Percentiles rank a stretch among this genome's conserved stretches.
These are phyloP conservation scores for Cyclopterus lumpus DNA, from an alignment of 2,797 vertebrate genomes.

Conservation along the genomic window DNA sequence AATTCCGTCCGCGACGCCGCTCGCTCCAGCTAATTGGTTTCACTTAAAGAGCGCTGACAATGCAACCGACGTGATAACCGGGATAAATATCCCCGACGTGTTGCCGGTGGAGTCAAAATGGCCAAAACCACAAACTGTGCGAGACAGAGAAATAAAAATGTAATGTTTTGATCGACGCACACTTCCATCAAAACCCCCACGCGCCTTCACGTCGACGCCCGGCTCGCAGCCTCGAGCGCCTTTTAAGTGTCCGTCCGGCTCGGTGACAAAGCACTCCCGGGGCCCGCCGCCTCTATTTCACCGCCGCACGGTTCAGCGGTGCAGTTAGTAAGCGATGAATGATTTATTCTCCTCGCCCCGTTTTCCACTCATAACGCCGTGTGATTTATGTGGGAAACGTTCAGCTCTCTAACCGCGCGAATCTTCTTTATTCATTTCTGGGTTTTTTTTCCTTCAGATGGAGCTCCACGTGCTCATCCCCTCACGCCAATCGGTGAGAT, in stretches of 20 bases:
- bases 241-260: conserved; percentile 12
- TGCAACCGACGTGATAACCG: background rate
- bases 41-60: conserved; percentile 1
- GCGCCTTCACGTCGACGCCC: background rate
- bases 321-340: conserved; percentile 73
- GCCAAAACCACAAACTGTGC: background rate
- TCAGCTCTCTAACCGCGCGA: conserved; percentile 28
- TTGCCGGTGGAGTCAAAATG: conserved; percentile 8
- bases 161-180: background rate
- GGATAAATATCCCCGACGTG: background rate
- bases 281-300: conserved; percentile 60
- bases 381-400: conserved; percentile 74
- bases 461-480: background rate
- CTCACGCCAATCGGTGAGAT: conserved; percentile 13
- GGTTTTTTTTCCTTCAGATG: background rate
- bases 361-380: conserved; percentile 54
- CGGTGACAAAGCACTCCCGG: conserved; percentile 48
- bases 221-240: conserved; percentile 17
- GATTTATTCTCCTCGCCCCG: conserved; percentile 72
- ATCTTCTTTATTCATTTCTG: background rate
- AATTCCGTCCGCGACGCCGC: background rate
- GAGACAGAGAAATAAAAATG: too few relatives aligned
- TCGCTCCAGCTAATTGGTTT: conserved; percentile 24
- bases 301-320: conserved; percentile 46
- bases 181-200: too few relatives aligned